Percentiles rank a stretch among this genome's conserved stretches.
phyloP scores from a whole-genome alignment of 2,797 vertebrate species.

The Falco columbarius region DNA sequence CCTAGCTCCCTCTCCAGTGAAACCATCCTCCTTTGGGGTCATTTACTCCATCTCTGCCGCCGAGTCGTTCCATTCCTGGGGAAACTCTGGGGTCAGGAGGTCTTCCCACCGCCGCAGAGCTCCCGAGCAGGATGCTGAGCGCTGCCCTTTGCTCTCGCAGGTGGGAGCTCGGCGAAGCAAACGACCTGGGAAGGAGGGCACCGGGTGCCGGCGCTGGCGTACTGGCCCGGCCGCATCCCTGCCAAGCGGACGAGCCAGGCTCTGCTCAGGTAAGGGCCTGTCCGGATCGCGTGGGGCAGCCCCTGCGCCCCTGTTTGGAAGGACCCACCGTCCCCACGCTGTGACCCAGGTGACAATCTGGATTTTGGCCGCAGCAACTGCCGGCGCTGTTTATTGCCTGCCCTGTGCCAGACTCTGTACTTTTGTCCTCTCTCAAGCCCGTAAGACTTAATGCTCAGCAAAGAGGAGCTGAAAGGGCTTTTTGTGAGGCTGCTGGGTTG shows the following conservation, averaged over 20 bases:
- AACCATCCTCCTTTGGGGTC: background rate
- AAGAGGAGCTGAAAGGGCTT: slow-evolving; percentile 25
- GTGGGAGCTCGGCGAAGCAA: slow-evolving; percentile 90
- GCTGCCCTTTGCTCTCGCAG: slow-evolving; percentile 66
- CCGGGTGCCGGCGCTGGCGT: slow-evolving; percentile 88
- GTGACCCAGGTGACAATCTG: background rate
- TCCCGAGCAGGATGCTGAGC: background rate
- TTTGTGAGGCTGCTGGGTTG: background rate
- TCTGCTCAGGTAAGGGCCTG: slow-evolving; percentile 83
- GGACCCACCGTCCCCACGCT: accelerated
- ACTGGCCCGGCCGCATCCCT: slow-evolving; percentile 87
- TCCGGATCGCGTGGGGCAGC: accelerated
- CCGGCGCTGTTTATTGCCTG: background rate
- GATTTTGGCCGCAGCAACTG: background rate
- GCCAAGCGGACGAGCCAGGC: slow-evolving; percentile 81
- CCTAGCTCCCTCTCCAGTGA: background rate
- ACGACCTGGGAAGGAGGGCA: slow-evolving; percentile 98
- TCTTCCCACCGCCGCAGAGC: background rate
- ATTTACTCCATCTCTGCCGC: background rate
- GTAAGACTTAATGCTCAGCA: background rate
- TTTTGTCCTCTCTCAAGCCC: background rate
- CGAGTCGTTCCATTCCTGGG: background rate
- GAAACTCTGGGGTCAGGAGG: background rate
- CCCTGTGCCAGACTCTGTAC: background rate
- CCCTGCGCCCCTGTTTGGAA: accelerated